Base-by-base conservation (phyloP, 2,797 vertebrate genomes). In the Pantherophis alleghaniensis region DNA sequence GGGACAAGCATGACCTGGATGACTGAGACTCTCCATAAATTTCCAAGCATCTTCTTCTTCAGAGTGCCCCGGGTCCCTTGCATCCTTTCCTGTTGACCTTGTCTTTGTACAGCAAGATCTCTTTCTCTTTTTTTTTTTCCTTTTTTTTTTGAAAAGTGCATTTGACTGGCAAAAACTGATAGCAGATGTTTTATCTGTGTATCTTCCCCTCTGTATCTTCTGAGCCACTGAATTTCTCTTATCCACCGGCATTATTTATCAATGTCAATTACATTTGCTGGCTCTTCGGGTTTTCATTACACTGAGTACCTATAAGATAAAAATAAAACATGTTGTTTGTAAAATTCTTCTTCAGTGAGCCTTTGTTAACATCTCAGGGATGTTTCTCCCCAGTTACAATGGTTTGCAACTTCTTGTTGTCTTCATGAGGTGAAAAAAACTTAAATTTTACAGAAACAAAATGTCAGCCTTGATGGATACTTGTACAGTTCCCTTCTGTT, bases 251-350 rank as follows among this genome's bases (percentile, higher is more conserved):
- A 92, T 94, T 94, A 94, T 94, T 94, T 57, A 91, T 96, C 95
- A 96, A 89, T 93, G 93, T 94, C 92, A 96, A 95, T 94, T 93
- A 93, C 94, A 83, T 94, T 95, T 95, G n/a, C 94, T 93, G 95
- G 95, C 89, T 95, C 91, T 95, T 95, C 94, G 94, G 93, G 69
- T 37, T 96, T 97, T 96, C 96, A 96, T 96, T 97, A 95, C 90
- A 74, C 88, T 24, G 92, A 94, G 60, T 28, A 96, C 96, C 94
- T 94, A 94, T 95, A 94, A 74, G 95, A 93, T 96, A 95, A 89
- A 95, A 96, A 96, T 94, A 95, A 96, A 95, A 95, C 97, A 95
- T 97, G 87, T 60, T 9, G 7, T 94, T 95, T 96, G 79, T n/a
- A 51, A 96, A 96, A 95, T 93, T 96, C 92, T 24, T 91, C 93